Conservation (phyloP, 2,888 invertebrate genomes). For the Andrena hattorfiana region DNA sequence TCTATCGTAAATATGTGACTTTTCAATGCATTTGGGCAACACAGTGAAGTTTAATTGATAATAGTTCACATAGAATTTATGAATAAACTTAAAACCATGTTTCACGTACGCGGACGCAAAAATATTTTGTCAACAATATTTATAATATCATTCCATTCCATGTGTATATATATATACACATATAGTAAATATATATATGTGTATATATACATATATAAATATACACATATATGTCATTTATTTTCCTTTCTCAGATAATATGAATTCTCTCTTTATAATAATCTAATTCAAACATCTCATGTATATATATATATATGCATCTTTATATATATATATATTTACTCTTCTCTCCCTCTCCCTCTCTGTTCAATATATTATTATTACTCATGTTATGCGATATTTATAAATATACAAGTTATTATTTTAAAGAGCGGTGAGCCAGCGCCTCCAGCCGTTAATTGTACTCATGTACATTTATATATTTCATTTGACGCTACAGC, state of each 20-base stretch:
- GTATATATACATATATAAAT: slow-evolving; percentile 50
- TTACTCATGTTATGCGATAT: slow-evolving; percentile 81
- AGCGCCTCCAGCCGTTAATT: slow-evolving; percentile 77
- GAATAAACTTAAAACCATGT: slow-evolving; percentile 76
- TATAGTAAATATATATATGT: slow-evolving; percentile 53
- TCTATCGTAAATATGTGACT: slow-evolving; percentile 64
- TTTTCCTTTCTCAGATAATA: slow-evolving; percentile 72
- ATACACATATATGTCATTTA: slow-evolving; percentile 53
- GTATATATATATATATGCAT: slow-evolving; percentile 67
- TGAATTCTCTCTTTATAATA: slow-evolving; percentile 77
- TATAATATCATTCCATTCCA: slow-evolving; percentile 82
- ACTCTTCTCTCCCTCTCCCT: slow-evolving; percentile 62
- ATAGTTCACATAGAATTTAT: slow-evolving; percentile 76
- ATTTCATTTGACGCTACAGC: slow-evolving; percentile 71
- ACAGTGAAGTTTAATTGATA: slow-evolving; percentile 71
- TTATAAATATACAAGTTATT: slow-evolving; percentile 84
- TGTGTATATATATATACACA: slow-evolving; percentile 63
- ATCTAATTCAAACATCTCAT: slow-evolving; percentile 75
- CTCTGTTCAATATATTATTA: slow-evolving; percentile 74
- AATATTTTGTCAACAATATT: slow-evolving; percentile 82
- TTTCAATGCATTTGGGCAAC: slow-evolving; percentile 72
- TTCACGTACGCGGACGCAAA: slow-evolving; percentile 79
- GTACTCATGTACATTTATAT: slow-evolving; percentile 74
- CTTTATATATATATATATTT: slow-evolving; percentile 69
- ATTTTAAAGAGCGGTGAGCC: slow-evolving; percentile 80